phyloP scores from a whole-genome alignment of 92 coral and sea anemone species.

The Phenganax stokvisi region DNA sequence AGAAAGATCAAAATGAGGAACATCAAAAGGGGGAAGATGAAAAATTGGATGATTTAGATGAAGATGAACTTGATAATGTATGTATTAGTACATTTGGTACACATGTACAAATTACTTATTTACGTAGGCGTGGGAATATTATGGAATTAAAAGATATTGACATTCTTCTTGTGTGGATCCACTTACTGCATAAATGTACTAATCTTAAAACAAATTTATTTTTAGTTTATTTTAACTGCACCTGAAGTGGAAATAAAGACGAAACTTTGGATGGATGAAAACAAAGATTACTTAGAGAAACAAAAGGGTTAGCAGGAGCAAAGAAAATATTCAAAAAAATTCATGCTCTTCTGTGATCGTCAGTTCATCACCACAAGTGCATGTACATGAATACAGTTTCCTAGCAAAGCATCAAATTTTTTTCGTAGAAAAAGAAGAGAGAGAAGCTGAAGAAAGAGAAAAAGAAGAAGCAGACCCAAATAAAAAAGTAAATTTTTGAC shows the following conservation, averaged over 20 bases:
- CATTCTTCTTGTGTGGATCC: not conserved
- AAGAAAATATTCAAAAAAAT: not conserved
- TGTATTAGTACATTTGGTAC: not conserved
- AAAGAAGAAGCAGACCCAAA: conserved; percentile 71
- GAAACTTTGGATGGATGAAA: conserved; percentile 98
- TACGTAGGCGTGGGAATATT: no score
- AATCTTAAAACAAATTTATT: not conserved
- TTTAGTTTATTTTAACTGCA: conserved; percentile 77
- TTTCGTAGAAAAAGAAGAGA: conserved; percentile 77
- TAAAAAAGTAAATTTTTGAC: conserved; percentile 48
- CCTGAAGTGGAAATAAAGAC: conserved; percentile 87
- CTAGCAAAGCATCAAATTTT: not conserved
- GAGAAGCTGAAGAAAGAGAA: conserved; percentile 83
- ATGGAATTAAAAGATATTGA: no score
- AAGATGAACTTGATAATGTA: conserved; percentile 84
- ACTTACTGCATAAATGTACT: not conserved
- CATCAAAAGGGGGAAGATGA: conserved; percentile 27
- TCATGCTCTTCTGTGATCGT: not conserved
- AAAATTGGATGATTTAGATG: conserved; percentile 81
- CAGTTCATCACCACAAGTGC: not conserved
- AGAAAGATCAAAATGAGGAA: conserved; percentile 51
- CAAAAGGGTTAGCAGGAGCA: conserved; percentile 64
- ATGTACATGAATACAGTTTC: not conserved
- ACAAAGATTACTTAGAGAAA: conserved; percentile 83
- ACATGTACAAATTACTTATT: no score